Conservation (phyloP, 2,797 vertebrate genomes). For the Buceros bicornis region DNA sequence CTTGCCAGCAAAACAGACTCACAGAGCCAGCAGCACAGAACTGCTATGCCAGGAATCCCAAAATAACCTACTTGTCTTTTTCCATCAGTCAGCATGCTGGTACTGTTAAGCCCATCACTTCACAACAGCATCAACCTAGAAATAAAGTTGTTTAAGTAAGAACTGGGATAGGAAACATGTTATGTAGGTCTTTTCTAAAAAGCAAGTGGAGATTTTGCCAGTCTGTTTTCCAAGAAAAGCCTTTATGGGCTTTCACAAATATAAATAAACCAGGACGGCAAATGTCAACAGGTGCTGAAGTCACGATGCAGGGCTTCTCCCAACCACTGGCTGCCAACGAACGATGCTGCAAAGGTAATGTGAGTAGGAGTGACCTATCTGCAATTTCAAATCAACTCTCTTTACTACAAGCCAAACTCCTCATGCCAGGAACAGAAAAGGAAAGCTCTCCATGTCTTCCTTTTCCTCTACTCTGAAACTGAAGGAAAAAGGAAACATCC, state of each 20-base stretch:
- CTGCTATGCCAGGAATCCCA: background rate
- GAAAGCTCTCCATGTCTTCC: background rate
- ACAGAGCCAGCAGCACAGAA: background rate
- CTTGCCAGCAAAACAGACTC: background rate
- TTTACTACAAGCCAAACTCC: background rate
- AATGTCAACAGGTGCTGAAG: background rate
- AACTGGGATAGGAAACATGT: background rate
- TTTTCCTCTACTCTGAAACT: background rate
- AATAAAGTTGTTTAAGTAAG: background rate
- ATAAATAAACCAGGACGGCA: background rate
- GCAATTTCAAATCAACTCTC: background rate
- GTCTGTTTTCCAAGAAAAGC: background rate
- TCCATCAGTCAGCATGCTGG: background rate
- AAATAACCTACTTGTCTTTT: background rate
- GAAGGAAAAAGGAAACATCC: background rate
- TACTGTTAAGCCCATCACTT: background rate
- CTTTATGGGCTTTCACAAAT: background rate
- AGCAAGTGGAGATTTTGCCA: background rate
- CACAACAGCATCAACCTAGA: background rate
- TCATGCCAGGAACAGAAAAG: background rate
- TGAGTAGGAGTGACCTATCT: background rate
- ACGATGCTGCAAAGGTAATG: background rate
- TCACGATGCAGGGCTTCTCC: background rate
- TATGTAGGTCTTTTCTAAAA: background rate
- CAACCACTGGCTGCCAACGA: background rate